phyloP scores from a whole-genome alignment of 2,797 vertebrate genomes.

The Telmatherina bonti region DNA sequence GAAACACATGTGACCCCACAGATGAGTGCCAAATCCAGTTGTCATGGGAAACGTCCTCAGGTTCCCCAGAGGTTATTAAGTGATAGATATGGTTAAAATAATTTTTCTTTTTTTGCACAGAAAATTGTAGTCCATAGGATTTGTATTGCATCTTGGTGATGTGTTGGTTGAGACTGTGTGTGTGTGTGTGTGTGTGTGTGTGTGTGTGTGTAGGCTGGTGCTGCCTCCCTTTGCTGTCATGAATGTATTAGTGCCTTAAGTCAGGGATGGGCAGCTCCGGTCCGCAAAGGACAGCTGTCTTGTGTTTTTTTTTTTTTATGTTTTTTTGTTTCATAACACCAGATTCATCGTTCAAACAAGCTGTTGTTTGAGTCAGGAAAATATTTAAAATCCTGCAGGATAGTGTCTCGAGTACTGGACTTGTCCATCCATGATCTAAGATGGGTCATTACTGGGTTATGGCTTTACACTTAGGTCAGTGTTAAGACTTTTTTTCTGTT shows the following conservation, averaged over 20 bases:
- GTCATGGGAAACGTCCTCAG: constrained; percentile 43
- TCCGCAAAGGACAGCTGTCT: too few species aligned
- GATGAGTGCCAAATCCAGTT: constrained; percentile 51
- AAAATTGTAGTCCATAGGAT: background rate
- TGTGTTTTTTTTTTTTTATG: too few species aligned
- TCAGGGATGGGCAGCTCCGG: too few species aligned
- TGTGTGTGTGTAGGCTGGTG: background rate
- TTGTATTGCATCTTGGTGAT: background rate
- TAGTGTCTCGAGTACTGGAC: too few species aligned
- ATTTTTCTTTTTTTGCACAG: background rate
- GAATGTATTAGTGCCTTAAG: background rate
- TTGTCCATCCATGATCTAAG: too few species aligned
- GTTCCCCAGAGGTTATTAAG: constrained; percentile 17
- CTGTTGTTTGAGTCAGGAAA: too few species aligned
- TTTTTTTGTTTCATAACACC: too few species aligned
- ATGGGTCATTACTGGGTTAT: background rate
- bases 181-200: too few species aligned
- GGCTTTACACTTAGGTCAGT: too few species aligned
- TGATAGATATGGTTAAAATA: background rate
- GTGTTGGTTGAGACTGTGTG: background rate
- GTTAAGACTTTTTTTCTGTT: background rate
- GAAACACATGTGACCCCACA: constrained; percentile 29
- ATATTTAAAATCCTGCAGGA: background rate
- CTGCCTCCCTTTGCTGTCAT: background rate
- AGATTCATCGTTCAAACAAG: too few species aligned